Base-by-base conservation (phyloP, 92 coral and sea anemone genomes). In the Actinostola sp. region DNA sequence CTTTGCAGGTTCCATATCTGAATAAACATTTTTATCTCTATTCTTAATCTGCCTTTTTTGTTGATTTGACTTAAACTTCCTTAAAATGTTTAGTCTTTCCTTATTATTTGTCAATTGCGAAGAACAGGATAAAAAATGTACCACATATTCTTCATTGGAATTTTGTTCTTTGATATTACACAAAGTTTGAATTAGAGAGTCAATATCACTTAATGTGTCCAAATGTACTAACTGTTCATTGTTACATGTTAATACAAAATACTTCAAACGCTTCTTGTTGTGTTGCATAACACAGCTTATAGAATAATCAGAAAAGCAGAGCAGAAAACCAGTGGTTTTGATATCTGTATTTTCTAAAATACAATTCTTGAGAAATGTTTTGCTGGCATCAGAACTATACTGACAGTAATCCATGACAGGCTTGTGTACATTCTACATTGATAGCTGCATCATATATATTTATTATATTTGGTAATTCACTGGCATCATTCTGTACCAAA, bases 1-100 rank as follows among this genome's bases (percentile, higher is more conserved):
- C n/a, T n/a, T 67, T 67, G 84, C 71, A 70, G 73, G 79, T 72
- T 79, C 84, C 84, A 79, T 45, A 23, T 61, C 59, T 63, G 41
- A 70, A 57, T 71, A 79, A 5, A 64, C 67, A 59, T 69, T 48
- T 44, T 56, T 56, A 51, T 67, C 54, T 78, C 67, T 68, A 36
- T 79, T 79, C 70, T 63, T 60, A 63, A 79, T 61, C n/a, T 63
- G 66, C 67, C 71, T 78, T 34, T 71, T 79, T 71, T 70, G 53
- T 6, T 7, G 9, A 46, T 19, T 46, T 36, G 53, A 46, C 15
- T 46, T 46, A 46, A 6, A 16, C 15, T 46, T 46, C 15, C 53
- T 46, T 19, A 46, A 16, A 46, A 46, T 46, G n/a, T 16, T 16
- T 46, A 6, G 53, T 46, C 23, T 46, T 6, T 6, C 3, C 3